phyloP scores from a whole-genome alignment of 2,113 vertebrate genomes.

The Phodopus roborovskii region DNA sequence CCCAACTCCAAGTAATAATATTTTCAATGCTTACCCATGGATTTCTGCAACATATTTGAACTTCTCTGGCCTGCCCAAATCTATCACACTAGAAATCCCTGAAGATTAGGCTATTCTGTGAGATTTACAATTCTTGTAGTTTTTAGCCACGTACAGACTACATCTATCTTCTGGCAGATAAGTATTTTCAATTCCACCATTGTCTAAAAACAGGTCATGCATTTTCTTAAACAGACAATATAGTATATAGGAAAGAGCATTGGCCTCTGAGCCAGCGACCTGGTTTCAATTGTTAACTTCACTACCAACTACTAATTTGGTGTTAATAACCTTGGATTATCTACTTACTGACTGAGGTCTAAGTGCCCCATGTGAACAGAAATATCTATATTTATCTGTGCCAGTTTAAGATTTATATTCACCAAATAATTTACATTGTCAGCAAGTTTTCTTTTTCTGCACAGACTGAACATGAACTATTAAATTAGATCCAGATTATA shows the following conservation, averaged over 20 bases:
- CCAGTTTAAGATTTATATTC: conserved; percentile 32
- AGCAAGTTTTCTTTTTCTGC: conserved; percentile 28
- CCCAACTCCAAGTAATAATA: conserved; percentile 38
- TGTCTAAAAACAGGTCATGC: conserved; percentile 4
- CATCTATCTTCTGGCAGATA: conserved; percentile 56
- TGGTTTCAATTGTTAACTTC: conserved; percentile 42
- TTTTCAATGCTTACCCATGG: conserved; percentile 55
- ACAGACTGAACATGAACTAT: conserved; percentile 15
- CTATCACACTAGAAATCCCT: conserved; percentile 48
- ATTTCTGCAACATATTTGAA: conserved; percentile 59
- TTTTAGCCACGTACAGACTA: conserved; percentile 59
- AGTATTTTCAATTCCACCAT: conserved; percentile 46
- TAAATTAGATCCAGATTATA: not conserved
- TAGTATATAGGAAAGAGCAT: not conserved
- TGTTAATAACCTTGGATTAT: conserved; percentile 19
- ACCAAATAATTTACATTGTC: conserved; percentile 7
- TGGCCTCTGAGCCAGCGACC: not conserved
- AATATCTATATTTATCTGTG: not conserved
- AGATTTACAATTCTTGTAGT: conserved; percentile 61
- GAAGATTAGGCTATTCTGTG: conserved; percentile 50
- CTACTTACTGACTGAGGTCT: not conserved
- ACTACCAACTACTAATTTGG: conserved; percentile 21
- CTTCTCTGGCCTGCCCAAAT: conserved; percentile 40
- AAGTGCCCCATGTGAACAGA: conserved; percentile 36
- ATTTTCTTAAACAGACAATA: not conserved